These are phyloP conservation scores for Apis florea DNA, from an alignment of 1,140 invertebrate genomes.

Conservation along the genomic window DNA sequence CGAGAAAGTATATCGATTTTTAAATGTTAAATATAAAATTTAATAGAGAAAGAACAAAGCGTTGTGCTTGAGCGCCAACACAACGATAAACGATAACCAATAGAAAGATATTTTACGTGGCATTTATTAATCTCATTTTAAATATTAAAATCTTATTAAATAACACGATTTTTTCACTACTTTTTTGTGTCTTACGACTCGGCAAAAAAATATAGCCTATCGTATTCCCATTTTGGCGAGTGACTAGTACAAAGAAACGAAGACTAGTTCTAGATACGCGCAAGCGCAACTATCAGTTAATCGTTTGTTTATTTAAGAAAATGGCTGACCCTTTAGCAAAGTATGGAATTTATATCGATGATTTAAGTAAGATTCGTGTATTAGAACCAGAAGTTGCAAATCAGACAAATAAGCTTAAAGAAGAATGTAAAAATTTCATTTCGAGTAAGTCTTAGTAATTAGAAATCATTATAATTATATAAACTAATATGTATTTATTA, in stretches of 20 bases:
- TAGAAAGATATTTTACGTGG: constrained; percentile 10
- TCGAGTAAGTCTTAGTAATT: constrained; percentile 83
- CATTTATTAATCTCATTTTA: constrained; percentile 30
- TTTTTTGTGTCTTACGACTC: constrained; percentile 21
- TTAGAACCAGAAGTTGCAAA: constrained; percentile 88
- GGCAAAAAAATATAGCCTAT: constrained; percentile 15
- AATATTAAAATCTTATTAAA: neutral
- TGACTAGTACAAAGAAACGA: constrained; percentile 46
- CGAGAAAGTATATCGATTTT: constrained; percentile 23
- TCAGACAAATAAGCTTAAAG: constrained; percentile 89
- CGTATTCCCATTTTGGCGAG: constrained; percentile 46
- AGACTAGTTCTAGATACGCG: constrained; percentile 28
- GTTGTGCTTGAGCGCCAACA: constrained; percentile 9
- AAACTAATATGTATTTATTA: neutral
- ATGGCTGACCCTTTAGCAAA: constrained; percentile 88
- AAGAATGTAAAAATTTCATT: constrained; percentile 91
- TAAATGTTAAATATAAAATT: constrained; percentile 33
- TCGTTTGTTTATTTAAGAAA: constrained; percentile 62
- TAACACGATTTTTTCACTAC: constrained; percentile 11
- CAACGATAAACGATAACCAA: constrained; percentile 3
- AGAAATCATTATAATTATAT: neutral
- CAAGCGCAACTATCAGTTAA: constrained; percentile 38
- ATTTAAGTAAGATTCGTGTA: constrained; percentile 91
- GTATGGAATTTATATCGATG: constrained; percentile 91
- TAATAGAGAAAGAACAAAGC: constrained; percentile 15